Base-by-base conservation (phyloP, 2,797 vertebrate species). In the Danio kyathit region DNA sequence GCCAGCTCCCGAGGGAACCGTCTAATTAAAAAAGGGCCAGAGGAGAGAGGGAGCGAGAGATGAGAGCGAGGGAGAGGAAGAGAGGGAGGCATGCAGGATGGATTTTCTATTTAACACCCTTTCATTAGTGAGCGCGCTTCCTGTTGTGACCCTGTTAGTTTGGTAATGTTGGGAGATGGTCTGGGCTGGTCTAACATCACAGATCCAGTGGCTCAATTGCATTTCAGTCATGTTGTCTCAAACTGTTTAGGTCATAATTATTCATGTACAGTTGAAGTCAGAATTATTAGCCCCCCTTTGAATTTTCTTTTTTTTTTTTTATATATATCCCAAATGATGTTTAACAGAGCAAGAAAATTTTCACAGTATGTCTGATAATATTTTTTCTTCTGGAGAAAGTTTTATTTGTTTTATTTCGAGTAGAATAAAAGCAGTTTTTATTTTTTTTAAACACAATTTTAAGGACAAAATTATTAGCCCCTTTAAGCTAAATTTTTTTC, bases 81-180 rank as follows among this genome's bases (percentile, higher is more conserved):
- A 74, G 85, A 84, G 85, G 82, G 86, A 79, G 77, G 82, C 80
- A 83, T 59, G 81, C 89, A 87, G 91, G 91, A 94, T 93, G 91
- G 93, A 92, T 94, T 94, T 94, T 93, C 85, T 85, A 83, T 88
- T 89, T 86, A 88, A 87, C 86, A 86, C 86, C 92, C 93, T 92
- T 92, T 94, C 93, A 94, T 94, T 93, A 94, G 93, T 91, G 91
- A 92, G 91, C 88, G 86, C 85, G 92, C 93, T 93, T 94, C 92
- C 91, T 93, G 91, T 92, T 92, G 92, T 92, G 90, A 91, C 92
- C 91, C 89, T 92, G 92, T 90, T 91, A 86, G 88, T 90, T 90
- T 91, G 92, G 91, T 94, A 92, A 94, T 94, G 92, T 92, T 91
- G 92, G 93, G 83, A 79, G 83, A 76, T 83, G 59, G 79, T 76